These are phyloP conservation scores for Thunnus maccoyii DNA, from an alignment of 2,113 vertebrate genomes.

Conservation along the genomic window DNA sequence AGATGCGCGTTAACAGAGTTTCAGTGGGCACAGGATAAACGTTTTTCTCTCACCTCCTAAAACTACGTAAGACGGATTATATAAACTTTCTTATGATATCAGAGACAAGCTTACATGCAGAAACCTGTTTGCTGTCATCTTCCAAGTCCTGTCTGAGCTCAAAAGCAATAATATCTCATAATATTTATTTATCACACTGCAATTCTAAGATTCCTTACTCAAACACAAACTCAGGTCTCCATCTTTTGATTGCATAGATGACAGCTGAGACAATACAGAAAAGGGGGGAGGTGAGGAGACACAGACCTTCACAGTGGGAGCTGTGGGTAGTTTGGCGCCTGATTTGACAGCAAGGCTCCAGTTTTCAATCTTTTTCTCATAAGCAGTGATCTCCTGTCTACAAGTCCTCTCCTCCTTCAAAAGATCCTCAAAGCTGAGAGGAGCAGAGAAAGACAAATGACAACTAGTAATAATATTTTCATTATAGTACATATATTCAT, in stretches of 20 bases:
- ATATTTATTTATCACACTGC: background rate
- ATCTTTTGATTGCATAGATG: background rate
- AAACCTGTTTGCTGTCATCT: background rate
- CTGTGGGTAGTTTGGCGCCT: slow-evolving; percentile 66
- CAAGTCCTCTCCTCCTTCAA: slow-evolving; percentile 89
- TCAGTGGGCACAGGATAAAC: too few relatives aligned
- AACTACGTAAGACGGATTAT: background rate
- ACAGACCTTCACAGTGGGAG: slow-evolving; percentile 72
- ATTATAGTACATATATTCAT: background rate
- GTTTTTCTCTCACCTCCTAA: too few relatives aligned
- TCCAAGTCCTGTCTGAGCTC: background rate
- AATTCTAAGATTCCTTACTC: background rate
- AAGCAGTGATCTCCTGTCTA: slow-evolving; percentile 86
- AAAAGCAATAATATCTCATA: background rate
- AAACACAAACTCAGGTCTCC: background rate
- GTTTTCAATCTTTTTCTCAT: slow-evolving; percentile 91
- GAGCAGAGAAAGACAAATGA: slow-evolving; percentile 17
- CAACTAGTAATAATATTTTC: background rate
- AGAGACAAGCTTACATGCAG: background rate
- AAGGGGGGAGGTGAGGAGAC: background rate
- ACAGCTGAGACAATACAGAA: background rate
- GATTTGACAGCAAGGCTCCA: slow-evolving; percentile 82
- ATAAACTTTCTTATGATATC: background rate
- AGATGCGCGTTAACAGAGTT: background rate
- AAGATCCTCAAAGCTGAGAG: slow-evolving; percentile 90